Conservation (phyloP, 2,113 vertebrate genomes). For the Halichoeres trimaculatus region DNA sequence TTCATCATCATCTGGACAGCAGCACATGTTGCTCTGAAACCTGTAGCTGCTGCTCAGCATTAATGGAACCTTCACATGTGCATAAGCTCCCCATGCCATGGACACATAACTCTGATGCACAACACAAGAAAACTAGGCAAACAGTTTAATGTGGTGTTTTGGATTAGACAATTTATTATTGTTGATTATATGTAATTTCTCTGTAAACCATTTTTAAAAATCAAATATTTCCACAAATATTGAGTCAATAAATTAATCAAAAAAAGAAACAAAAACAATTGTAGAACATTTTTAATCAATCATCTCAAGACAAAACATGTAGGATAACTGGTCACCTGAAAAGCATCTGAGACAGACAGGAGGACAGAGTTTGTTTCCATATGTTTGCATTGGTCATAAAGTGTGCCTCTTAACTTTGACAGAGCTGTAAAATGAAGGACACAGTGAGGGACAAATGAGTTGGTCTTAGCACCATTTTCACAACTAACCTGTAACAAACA, state of each 20-base stretch:
- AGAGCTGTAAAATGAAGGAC: slow-evolving; percentile 15
- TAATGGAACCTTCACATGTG: too few relatives aligned
- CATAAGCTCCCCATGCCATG: too few relatives aligned
- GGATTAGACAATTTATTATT: too few relatives aligned
- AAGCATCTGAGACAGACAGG: slow-evolving; percentile 12
- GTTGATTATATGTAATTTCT: too few relatives aligned
- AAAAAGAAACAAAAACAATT: slow-evolving; percentile 27
- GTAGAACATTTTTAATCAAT: slow-evolving; percentile 60
- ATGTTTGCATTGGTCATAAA: slow-evolving; percentile 41
- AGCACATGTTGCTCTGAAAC: too few relatives aligned
- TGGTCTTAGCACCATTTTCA: slow-evolving; percentile 4
- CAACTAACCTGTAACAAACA: slow-evolving; percentile 24
- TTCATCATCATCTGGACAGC: too few relatives aligned
- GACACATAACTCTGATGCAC: too few relatives aligned
- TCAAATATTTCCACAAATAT: not conserved
- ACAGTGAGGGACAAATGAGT: not conserved
- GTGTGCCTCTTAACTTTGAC: slow-evolving; percentile 38
- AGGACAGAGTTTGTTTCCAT: slow-evolving; percentile 8
- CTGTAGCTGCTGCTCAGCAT: too few relatives aligned
- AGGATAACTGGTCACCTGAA: slow-evolving; percentile 29
- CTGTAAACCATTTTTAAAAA: too few relatives aligned
- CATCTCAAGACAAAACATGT: slow-evolving; percentile 63
- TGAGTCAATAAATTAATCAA: not conserved
- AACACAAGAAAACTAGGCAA: too few relatives aligned
- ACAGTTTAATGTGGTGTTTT: too few relatives aligned